Base-by-base conservation (phyloP, 2,113 vertebrate genomes). In the Callipepla squamata region DNA sequence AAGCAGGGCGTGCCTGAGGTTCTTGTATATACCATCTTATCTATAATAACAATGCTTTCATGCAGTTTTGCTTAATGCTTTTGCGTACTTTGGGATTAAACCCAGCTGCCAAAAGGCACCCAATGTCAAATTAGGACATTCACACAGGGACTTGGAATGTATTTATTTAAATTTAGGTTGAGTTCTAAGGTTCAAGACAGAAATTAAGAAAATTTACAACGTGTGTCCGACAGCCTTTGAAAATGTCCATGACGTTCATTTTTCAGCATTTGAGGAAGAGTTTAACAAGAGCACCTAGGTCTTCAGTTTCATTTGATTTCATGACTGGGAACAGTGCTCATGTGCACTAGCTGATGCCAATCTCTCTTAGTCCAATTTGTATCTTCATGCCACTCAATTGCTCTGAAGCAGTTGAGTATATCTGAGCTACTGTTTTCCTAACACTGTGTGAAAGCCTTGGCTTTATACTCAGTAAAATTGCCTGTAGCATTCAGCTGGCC, bases 401-500 rank as follows among this genome's bases (percentile, higher is more conserved):
- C 50, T 75, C 80, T 78, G 57, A 79, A 81, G 80, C 62, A 91
- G 48, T 45, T 76, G 57, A 78, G 26, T n/a, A 32, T 65, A 51
- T 47, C 44, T 74, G 48, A 45, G 20, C 42, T 66, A n/a, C 51
- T 36, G 16, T 66, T 93, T 90, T 91, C 55, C 82, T 67, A 80
- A 67, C 34, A 86, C 25, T 0, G 2, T 50, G 32, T 74, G 42
- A 91, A 94, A 25, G 25, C 72, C 80, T 80, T 62, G 47, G 50
- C 25, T 96, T 91, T 85, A 51, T 74, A 47, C 28, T 63, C 42
- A n/a, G 30, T 65, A 78, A 90, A 96, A 90, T 59, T 51, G 48
- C 68, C 50, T 2, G 2, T 67, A 83, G 82, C 7, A 0, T 95
- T 94, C 85, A 94, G 63, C 82, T 87, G 92, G 59, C 75, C 59